Percentiles rank a stretch among this genome's conserved stretches.
Evolutionary conservation across 2,113 vertebrate species (phyloP).

Genomic region (Muscicapa adusta): DNA sequence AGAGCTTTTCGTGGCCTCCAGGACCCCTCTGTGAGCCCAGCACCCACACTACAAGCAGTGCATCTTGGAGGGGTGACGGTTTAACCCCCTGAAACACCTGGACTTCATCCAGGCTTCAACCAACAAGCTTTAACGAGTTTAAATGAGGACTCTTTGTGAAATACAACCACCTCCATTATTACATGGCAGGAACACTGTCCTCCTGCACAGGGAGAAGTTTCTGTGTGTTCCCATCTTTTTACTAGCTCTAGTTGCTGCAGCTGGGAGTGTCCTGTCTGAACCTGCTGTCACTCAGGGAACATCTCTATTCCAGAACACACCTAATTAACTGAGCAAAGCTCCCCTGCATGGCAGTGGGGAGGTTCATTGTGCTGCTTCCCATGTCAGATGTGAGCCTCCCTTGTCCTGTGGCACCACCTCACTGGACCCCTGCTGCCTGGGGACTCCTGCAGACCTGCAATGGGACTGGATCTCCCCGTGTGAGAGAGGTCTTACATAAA

Average conservation of each 20-base stretch:
- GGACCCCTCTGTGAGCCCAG: neutral
- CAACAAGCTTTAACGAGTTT: accelerated
- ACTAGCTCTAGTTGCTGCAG: neutral
- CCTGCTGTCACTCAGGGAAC: neutral
- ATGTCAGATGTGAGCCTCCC: neutral
- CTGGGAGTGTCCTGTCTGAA: neutral
- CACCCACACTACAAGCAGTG: accelerated
- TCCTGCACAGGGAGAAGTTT: neutral
- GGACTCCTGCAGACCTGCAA: neutral
- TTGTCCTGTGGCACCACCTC: neutral
- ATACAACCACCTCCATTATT: accelerated
- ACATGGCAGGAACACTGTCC: neutral
- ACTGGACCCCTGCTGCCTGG: neutral
- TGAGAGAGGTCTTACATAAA: neutral
- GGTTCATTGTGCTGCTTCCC: neutral
- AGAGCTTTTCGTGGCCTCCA: accelerated
- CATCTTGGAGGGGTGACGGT: neutral
- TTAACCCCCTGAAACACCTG: neutral
- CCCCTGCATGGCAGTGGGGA: neutral
- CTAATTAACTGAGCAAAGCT: neutral
- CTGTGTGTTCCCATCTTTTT: neutral
- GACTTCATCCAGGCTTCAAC: neutral
- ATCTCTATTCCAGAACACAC: neutral
- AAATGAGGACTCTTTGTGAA: neutral
- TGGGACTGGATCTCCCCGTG: accelerated